Conservation (phyloP, 2,888 invertebrate genomes). For the Sminthurinus aureus region DNA sequence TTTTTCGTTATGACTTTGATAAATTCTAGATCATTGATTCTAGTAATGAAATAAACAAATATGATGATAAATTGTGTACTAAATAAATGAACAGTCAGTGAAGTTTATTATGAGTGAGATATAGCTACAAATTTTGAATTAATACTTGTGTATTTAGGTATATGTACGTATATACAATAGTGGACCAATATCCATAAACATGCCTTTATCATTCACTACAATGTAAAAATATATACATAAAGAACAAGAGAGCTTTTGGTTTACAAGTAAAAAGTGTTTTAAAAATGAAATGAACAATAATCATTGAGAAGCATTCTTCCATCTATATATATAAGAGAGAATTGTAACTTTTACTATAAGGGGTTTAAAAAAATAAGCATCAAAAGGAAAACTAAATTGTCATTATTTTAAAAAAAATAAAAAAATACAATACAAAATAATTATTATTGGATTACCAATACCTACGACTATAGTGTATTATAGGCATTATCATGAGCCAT, state of each 20-base stretch:
- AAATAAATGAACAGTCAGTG: no score
- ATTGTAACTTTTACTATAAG: not conserved
- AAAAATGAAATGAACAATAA: no score
- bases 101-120: not conserved
- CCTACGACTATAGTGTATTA: not conserved
- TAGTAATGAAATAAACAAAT: not conserved
- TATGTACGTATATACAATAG: not conserved
- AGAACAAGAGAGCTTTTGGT: no score
- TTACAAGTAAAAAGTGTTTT: no score
- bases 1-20: conserved; percentile 22
- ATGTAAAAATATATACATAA: not conserved
- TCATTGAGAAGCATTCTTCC: not conserved
- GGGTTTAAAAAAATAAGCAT: not conserved
- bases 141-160: not conserved
- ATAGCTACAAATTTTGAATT: not conserved
- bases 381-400: not conserved
- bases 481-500: conserved; percentile 28
- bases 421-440: not conserved
- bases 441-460: not conserved
- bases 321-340: not conserved
- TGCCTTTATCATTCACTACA: not conserved
- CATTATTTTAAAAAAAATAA: not conserved
- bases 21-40: no score
- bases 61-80: not conserved
- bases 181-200: not conserved